Conservation (phyloP, 64 coral and sea anemone genomes). For the Hydrozoanthus tunicans region DNA sequence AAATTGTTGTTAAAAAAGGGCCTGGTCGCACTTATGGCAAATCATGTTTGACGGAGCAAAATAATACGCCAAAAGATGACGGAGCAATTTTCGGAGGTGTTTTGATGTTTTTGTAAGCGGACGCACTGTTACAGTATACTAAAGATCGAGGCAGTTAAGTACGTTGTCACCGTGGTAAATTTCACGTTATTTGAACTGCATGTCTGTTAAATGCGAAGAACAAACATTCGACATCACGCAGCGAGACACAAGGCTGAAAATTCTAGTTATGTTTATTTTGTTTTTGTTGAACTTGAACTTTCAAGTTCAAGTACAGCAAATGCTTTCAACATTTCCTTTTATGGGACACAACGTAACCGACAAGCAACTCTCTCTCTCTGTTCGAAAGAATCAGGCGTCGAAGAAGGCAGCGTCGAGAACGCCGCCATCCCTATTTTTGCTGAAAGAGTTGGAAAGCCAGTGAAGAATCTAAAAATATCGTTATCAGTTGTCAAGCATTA, state of each 20-base stretch:
- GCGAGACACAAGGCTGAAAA: slow-evolving; percentile 41
- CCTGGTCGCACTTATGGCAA: slow-evolving; percentile 24
- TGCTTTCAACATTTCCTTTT: no score
- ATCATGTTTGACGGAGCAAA: slow-evolving; percentile 10
- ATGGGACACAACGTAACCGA: no score
- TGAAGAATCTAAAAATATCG: slow-evolving; percentile 13
- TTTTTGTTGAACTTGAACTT: slow-evolving; percentile 47
- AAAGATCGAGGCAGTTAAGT: slow-evolving; percentile 59
- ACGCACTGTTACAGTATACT: slow-evolving; percentile 47
- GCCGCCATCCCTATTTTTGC: not conserved
- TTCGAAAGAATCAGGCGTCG: no score
- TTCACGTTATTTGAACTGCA: slow-evolving; percentile 52
- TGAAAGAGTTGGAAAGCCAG: slow-evolving; percentile 7
- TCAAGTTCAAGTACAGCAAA: not conserved
- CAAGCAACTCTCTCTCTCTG: no score
- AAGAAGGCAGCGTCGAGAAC: no score
- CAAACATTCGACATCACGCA: slow-evolving; percentile 47
- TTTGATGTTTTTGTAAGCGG: slow-evolving; percentile 39
- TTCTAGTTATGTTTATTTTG: slow-evolving; percentile 41
- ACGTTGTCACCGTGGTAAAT: slow-evolving; percentile 42
- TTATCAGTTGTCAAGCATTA: slow-evolving; percentile 41
- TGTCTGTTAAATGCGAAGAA: slow-evolving; percentile 43
- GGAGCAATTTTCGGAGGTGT: slow-evolving; percentile 35
- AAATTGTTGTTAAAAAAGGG: not conserved
- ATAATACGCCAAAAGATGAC: slow-evolving; percentile 28